A percentile compares a stretch with the other conserved stretches of the same genome.
Evolutionary conservation across 2,113 vertebrate genomes (phyloP).

Genomic region (Asarcornis scutulata): DNA sequence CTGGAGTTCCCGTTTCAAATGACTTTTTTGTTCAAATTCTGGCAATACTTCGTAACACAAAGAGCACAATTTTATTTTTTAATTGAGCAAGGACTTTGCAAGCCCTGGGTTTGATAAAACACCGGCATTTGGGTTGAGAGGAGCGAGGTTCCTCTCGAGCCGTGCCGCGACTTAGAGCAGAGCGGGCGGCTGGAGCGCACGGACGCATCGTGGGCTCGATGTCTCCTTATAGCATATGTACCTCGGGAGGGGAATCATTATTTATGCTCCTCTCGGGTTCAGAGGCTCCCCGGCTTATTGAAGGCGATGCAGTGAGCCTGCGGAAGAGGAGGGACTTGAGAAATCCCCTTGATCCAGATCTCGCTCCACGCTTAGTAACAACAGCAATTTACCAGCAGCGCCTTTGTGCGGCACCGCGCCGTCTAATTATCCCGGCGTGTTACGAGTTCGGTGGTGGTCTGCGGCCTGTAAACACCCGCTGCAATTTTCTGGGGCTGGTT

Average conservation of each 20-base stretch:
- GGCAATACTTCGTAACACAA: neutral
- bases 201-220: too few species aligned
- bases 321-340: neutral
- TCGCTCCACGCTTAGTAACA: neutral
- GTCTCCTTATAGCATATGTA: fast-evolving
- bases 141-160: neutral
- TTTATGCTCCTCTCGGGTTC: neutral
- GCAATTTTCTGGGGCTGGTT: neutral
- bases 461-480: neutral
- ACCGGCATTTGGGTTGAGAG: fast-evolving
- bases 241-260: neutral
- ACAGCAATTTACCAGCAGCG: neutral
- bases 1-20: too few species aligned
- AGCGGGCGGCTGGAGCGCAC: neutral
- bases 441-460: neutral
- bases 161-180: neutral
- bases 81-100: neutral
- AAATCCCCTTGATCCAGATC: neutral
- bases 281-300: neutral
- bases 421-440: neutral
- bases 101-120: neutral
- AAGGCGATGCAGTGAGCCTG: neutral
- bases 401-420: neutral
- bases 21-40: neutral
- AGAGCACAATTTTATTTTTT: too few species aligned